Conservation (phyloP, 92 coral and sea anemone species). For the Virgularia gustaviana region DNA sequence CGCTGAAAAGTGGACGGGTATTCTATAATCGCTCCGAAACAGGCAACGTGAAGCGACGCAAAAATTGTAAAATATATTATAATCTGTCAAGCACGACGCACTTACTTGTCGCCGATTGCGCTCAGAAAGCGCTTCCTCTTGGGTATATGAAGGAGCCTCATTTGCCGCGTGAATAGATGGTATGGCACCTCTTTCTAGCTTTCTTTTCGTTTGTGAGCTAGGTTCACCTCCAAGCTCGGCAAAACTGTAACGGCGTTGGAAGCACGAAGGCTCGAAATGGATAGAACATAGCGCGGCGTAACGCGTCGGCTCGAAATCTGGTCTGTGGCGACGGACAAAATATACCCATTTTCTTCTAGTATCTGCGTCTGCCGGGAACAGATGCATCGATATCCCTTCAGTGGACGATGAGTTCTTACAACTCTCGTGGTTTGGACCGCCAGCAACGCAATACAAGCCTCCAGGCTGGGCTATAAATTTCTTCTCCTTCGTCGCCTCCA, state of each 20-base stretch:
- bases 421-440: conserved; percentile 44
- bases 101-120: neutral
- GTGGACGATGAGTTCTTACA: conserved; percentile 42
- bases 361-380: conserved; percentile 44
- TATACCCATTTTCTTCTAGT: conserved; percentile 33
- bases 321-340: conserved; percentile 46
- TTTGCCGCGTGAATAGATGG: conserved; percentile 14
- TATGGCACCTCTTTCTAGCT: neutral
- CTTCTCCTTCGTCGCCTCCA: too few species aligned
- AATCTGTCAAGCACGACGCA: neutral
- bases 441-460: conserved; percentile 49
- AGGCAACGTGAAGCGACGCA: too few species aligned
- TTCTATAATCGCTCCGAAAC: too few species aligned
- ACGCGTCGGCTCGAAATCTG: conserved; percentile 39
- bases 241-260: conserved; percentile 15
- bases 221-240: neutral
- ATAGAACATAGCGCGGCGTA: conserved; percentile 50
- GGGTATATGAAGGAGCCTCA: neutral
- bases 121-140: neutral
- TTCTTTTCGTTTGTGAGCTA: neutral
- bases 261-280: conserved; percentile 49
- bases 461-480: conserved; percentile 13
- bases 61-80: too few species aligned
- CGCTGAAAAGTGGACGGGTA: too few species aligned
- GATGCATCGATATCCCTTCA: conserved; percentile 48